These are phyloP conservation scores for Dinocampus coccinellae DNA, from an alignment of 2,888 invertebrate species.

Conservation along the genomic window DNA sequence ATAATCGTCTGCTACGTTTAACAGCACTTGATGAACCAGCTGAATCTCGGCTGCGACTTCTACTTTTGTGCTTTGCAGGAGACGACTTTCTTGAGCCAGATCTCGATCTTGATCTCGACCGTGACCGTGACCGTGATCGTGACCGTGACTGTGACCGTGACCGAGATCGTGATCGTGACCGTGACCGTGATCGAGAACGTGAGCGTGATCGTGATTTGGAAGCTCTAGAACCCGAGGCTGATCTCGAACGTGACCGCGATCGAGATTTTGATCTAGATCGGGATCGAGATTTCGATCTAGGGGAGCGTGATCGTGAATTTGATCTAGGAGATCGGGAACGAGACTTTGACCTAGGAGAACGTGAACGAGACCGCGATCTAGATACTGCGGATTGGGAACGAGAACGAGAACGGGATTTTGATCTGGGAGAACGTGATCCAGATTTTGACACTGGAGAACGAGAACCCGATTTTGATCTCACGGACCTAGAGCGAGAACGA, in stretches of 20 bases:
- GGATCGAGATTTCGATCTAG: constrained; percentile 28
- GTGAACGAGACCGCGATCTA: constrained; percentile 49
- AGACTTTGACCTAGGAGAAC: constrained; percentile 44
- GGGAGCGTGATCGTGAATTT: constrained; percentile 49
- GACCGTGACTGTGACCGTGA: constrained; percentile 47
- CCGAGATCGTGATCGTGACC: constrained; percentile 46
- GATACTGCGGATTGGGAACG: constrained; percentile 50
- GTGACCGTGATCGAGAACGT: constrained; percentile 4
- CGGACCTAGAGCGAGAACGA: constrained; percentile 49
- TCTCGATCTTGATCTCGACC: constrained; percentile 52
- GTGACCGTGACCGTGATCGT: constrained; percentile 45
- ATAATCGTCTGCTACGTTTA: constrained; percentile 68
- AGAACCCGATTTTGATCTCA: constrained; percentile 53
- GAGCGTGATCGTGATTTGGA: constrained; percentile 19
- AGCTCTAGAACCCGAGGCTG: constrained; percentile 48
- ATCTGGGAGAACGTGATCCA: constrained; percentile 43
- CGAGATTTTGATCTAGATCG: constrained; percentile 36
- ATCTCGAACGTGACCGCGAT: constrained; percentile 34
- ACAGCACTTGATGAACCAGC: constrained; percentile 43
- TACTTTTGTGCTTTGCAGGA: constrained; percentile 36
- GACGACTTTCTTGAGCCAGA: constrained; percentile 50
- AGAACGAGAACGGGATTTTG: constrained; percentile 54
- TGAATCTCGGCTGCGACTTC: constrained; percentile 58
- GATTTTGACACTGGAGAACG: constrained; percentile 50
- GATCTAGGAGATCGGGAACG: constrained; percentile 42